These are phyloP conservation scores for Galeopterus variegatus DNA, from an alignment of 2,113 vertebrate genomes.

Conservation along the genomic window DNA sequence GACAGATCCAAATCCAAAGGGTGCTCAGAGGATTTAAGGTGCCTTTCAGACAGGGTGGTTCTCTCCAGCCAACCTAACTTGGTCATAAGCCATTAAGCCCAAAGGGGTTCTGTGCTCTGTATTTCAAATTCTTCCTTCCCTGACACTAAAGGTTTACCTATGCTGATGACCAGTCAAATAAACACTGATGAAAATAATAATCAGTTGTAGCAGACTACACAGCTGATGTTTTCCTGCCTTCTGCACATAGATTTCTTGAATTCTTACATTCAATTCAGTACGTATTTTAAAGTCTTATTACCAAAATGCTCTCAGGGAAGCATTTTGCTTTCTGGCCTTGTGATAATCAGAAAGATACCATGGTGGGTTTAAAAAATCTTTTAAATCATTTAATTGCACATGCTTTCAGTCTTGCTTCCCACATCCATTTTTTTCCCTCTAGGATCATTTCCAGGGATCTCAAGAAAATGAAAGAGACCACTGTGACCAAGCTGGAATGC, in stretches of 20 bases:
- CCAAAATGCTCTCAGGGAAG: slow-evolving; percentile 71
- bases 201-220: not conserved
- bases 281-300: slow-evolving; percentile 30
- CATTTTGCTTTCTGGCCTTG: not conserved
- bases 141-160: not conserved
- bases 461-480: slow-evolving; percentile 84
- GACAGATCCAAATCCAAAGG: not conserved
- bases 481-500: slow-evolving; percentile 74
- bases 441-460: slow-evolving; percentile 81
- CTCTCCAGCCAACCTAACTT: slow-evolving; percentile 38
- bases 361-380: not conserved
- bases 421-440: slow-evolving; percentile 56
- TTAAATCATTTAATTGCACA: slow-evolving; percentile 61
- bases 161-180: not conserved
- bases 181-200: not conserved
- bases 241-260: not conserved
- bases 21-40: not conserved
- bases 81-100: slow-evolving; percentile 11
- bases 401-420: slow-evolving; percentile 63
- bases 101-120: not conserved
- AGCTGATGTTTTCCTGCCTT: not conserved
- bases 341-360: slow-evolving; percentile 53
- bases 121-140: not conserved
- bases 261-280: not conserved
- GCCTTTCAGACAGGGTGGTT: not conserved